Conservation (phyloP, 2,797 vertebrate species). For the Sebastes cheni region DNA sequence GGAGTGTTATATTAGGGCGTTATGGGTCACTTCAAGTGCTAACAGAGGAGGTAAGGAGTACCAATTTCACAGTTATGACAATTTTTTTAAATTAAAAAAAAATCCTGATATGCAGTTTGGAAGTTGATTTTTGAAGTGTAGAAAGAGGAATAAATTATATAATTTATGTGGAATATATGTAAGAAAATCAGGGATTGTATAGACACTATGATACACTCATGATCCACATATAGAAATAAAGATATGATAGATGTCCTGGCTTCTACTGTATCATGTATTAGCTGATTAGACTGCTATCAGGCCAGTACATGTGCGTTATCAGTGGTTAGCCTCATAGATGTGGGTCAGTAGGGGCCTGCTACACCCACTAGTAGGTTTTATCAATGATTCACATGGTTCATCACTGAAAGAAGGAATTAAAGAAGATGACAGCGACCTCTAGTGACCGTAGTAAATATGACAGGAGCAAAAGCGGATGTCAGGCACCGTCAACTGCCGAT, state of each 20-base stretch:
- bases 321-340: too few relatives aligned
- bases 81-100: background rate
- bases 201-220: background rate
- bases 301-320: too few relatives aligned
- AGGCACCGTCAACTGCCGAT: too few relatives aligned
- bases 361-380: too few relatives aligned
- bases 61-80: background rate
- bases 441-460: too few relatives aligned
- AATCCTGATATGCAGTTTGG: background rate
- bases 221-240: background rate
- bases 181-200: background rate
- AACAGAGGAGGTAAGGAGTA: background rate
- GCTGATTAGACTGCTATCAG: too few relatives aligned
- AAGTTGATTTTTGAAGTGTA: background rate
- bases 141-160: background rate
- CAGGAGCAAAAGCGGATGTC: too few relatives aligned
- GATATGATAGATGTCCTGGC: background rate
- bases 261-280: too few relatives aligned
- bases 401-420: too few relatives aligned
- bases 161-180: background rate
- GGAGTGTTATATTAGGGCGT: background rate
- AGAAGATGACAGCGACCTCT: too few relatives aligned
- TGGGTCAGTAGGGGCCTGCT: too few relatives aligned
- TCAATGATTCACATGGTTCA: too few relatives aligned
- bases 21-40: background rate